A percentile compares a stretch with the other conserved stretches of the same genome.
These are phyloP conservation scores for Achatina immaculata DNA, from an alignment of 1,140 invertebrate genomes.

Conservation along the genomic window DNA sequence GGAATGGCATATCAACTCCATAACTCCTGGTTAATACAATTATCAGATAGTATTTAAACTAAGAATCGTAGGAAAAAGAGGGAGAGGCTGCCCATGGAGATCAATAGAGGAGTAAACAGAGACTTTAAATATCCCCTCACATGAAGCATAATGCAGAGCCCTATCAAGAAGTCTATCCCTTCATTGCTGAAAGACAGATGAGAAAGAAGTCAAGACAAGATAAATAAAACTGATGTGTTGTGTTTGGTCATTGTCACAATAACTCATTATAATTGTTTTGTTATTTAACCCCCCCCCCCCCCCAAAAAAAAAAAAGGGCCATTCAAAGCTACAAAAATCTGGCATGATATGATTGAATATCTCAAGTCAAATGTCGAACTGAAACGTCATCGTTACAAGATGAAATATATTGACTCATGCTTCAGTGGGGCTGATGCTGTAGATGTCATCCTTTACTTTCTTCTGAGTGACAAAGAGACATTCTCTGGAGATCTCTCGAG, in stretches of 20 bases:
- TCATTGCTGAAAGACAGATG: no score
- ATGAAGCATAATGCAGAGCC: no score
- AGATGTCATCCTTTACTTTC: slow-evolving; percentile 66
- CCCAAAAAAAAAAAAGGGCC: slow-evolving; percentile 55
- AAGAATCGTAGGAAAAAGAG: no score
- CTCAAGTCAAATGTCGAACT: slow-evolving; percentile 64
- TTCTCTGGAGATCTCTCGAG: slow-evolving; percentile 63
- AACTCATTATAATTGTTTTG: background rate
- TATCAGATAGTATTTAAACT: no score
- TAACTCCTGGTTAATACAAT: no score
- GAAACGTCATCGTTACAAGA: slow-evolving; percentile 71
- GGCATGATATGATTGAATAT: slow-evolving; percentile 66
- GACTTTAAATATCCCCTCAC: no score
- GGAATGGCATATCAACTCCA: no score
- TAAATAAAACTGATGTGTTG: no score
- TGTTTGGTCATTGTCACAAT: background rate
- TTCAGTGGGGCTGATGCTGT: slow-evolving; percentile 75
- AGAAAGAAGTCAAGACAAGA: no score
- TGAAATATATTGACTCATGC: slow-evolving; percentile 72
- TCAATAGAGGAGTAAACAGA: no score
- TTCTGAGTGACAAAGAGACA: slow-evolving; percentile 63
- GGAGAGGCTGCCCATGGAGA: no score
- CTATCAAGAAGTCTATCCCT: no score
- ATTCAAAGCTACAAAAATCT: slow-evolving; percentile 68
- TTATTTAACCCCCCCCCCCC: background rate